Base-by-base conservation (phyloP, 2,113 vertebrate genomes). In the Hippopotamus amphibius region DNA sequence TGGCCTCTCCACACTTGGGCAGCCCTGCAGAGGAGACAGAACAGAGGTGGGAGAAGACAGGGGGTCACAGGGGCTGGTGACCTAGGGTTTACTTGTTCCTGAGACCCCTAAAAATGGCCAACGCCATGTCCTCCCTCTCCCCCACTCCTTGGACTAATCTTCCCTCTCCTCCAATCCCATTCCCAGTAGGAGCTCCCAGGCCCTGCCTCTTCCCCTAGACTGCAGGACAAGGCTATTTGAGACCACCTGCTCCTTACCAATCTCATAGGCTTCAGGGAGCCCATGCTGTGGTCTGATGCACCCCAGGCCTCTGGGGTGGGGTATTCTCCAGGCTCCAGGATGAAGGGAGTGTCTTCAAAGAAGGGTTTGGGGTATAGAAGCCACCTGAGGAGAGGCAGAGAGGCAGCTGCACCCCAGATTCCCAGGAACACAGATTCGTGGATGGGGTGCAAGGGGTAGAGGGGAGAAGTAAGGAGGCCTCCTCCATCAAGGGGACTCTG, bases 241-340 rank as follows among this genome's bases (percentile, higher is more conserved):
- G 53, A 69, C 55, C 53, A 77, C 93, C 99, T 99, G 53, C 59
- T 82, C 81, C 99, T 98, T 98, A 99, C 99, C 96, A 99, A 98
- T 98, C 98, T 99, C 96, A 99, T 98, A 21, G 99, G 99, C 93
- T 99, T 99, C 90, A 99, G 57, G 16, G 99, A 99, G 57, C 98
- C 99, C 97, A 99, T 98, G 0, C 98, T 99, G 0, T 99, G 98
- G 14, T 99, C 97, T 59, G 99, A 98, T 14, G 99, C 98, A 19
- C 99, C 99, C 99, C 99, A 99, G 16, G 99, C 98, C n/a, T 99
- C 99, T 26, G 99, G 98, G 89, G 69, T 99, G 57, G 99, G 74
- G 83, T 99, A 99, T 1, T 99, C 99, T 0, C 99, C 99, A 0
- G 99, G 99, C 98, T 99, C 99, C 97, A 99, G 97, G 59, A 99